phyloP scores from a whole-genome alignment of 2,113 vertebrate genomes.

The Catharus fuscescens region DNA sequence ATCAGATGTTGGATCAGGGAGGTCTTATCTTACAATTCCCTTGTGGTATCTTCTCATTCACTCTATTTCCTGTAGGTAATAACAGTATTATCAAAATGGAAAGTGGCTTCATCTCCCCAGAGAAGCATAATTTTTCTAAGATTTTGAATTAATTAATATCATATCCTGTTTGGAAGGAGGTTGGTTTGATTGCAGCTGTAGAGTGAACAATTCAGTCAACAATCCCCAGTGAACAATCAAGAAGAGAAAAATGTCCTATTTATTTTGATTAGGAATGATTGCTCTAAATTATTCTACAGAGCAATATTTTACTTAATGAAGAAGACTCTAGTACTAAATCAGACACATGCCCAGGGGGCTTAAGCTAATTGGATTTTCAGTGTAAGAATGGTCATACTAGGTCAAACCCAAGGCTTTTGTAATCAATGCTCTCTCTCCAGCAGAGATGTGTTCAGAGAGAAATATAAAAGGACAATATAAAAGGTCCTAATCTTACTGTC shows the following conservation, averaged over 20 bases:
- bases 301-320: neutral
- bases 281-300: neutral
- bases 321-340: neutral
- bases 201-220: neutral
- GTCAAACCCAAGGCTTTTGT: neutral
- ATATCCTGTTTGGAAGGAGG: conserved; percentile 21
- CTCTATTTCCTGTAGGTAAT: neutral
- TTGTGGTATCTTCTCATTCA: neutral
- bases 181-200: neutral
- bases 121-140: neutral
- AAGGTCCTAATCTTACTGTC: neutral
- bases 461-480: neutral
- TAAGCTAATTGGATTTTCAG: neutral
- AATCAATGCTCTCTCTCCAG: neutral
- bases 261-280: neutral
- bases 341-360: neutral
- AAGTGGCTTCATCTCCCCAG: neutral
- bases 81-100: neutral
- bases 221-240: neutral
- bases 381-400: neutral
- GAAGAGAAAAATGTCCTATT: neutral
- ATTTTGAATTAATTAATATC: neutral
- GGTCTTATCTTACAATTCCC: neutral
- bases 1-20: neutral
- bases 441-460: neutral